Evolutionary conservation across 2,797 vertebrate genomes (phyloP).

Genomic region (Cygnus olor): DNA sequence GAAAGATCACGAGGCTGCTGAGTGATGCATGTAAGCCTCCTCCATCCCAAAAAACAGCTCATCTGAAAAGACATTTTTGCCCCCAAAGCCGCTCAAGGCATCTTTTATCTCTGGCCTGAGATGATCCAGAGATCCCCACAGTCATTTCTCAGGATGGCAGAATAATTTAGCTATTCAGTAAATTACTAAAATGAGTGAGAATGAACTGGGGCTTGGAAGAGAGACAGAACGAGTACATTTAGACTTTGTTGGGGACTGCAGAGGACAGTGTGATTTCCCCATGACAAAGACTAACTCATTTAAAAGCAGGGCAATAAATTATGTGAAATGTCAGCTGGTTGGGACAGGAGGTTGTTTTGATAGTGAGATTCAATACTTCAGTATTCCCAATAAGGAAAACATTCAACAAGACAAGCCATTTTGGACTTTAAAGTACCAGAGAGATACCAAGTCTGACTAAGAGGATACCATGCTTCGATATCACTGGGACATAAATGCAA

Average conservation of each 20-base stretch:
- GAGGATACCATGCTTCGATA: background rate
- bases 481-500: background rate
- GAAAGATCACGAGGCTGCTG: background rate
- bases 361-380: background rate
- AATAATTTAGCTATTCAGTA: background rate
- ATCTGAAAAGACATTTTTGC: background rate
- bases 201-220: background rate
- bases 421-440: background rate
- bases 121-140: background rate
- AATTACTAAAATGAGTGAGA: background rate
- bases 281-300: background rate
- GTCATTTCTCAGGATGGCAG: background rate
- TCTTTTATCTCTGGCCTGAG: background rate
- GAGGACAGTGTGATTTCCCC: background rate
- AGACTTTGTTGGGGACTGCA: background rate
- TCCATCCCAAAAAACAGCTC: background rate
- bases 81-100: background rate
- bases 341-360: background rate
- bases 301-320: background rate
- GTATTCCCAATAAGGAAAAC: background rate
- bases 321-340: background rate
- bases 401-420: background rate
- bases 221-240: background rate
- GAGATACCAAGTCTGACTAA: background rate
- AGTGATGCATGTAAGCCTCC: accelerated